A percentile compares a stretch with the other conserved stretches of the same genome.
Evolutionary conservation across 2,113 vertebrate species (phyloP).

Genomic region (Chionodraco myersi): DNA sequence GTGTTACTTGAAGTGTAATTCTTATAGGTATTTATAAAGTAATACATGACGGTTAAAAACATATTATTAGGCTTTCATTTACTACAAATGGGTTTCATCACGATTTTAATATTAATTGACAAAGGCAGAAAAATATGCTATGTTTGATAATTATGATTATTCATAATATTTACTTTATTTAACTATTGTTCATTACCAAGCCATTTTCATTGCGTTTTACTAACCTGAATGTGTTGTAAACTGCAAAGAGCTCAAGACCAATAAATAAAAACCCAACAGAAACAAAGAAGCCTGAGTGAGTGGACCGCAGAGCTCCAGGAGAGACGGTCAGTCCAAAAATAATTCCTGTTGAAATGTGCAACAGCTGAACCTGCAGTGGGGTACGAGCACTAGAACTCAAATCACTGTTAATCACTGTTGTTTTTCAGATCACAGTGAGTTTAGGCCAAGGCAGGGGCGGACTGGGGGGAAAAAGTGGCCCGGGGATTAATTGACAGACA

Average conservation of each 20-base stretch:
- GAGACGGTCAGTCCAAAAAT: background rate
- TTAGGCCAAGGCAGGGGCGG: constrained; percentile 18
- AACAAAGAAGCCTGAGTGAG: background rate
- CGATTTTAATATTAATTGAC: no score
- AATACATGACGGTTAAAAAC: background rate
- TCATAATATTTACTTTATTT: background rate
- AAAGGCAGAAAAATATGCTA: background rate
- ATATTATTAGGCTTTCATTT: background rate
- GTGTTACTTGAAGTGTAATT: no score
- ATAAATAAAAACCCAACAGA: background rate
- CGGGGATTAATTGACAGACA: no score
- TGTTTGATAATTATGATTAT: background rate
- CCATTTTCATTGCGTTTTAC: background rate
- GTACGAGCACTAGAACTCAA: constrained; percentile 3
- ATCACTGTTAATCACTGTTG: background rate
- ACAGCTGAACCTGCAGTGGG: background rate
- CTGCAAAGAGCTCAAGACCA: background rate
- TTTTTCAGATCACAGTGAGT: constrained; percentile 18
- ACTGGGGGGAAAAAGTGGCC: no score
- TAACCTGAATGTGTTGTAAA: background rate
- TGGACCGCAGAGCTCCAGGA: background rate
- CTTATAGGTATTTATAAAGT: no score
- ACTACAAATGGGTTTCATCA: background rate
- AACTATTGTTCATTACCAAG: background rate
- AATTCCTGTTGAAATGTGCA: background rate